Evolutionary conservation across 1,140 invertebrate species (phyloP), one percentile per base, ranked within the genome.

Genomic region (Galleria mellonella): DNA sequence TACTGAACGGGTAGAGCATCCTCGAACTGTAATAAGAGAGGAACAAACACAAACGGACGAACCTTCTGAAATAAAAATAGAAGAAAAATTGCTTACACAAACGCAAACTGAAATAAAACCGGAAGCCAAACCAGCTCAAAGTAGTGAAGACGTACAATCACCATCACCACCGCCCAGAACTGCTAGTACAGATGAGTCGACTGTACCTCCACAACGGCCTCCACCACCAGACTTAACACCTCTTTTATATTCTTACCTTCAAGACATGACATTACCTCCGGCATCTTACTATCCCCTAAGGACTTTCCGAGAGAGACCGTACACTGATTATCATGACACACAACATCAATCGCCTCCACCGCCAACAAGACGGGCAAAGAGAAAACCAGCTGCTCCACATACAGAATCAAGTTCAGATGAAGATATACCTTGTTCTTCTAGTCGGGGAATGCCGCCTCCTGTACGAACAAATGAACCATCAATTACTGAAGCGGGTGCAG

Each of bases 401-500:
- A 71, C 63, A 9, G 83, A 81, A 42, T 88, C 88, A 0, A 89
- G 87, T 62, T 88, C 87, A 3, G 88, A 88, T 15, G 87, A 88
- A 15, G 75, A 57, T 3, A 77, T 71, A 32, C 67, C 62, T 13
- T 59, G 75, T 37, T 87, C 89, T 28, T 64, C 83, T 33, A 67
- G 88, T 44, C 51, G 78, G 53, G 54, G 82, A 41, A 55, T 75
- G 52, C 64, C 85, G 43, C 31, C 81, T 47, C 58, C 82, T 49
- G 40, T 76, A 37, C 54, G 75, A 67, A 47, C 76, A n/a, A 79
- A 85, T 12, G 88, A 89, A 51, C 89, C 88, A 2, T 87, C 89
- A 0, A 89, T 92, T 42, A 77, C 84, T 1, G 90, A 93, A 53
- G 87, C 91, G 9, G 89, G 91, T 6, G 83, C 87, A 0, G 91